Base-by-base conservation (phyloP, 2,888 invertebrate genomes). In the Meteorus colon region DNA sequence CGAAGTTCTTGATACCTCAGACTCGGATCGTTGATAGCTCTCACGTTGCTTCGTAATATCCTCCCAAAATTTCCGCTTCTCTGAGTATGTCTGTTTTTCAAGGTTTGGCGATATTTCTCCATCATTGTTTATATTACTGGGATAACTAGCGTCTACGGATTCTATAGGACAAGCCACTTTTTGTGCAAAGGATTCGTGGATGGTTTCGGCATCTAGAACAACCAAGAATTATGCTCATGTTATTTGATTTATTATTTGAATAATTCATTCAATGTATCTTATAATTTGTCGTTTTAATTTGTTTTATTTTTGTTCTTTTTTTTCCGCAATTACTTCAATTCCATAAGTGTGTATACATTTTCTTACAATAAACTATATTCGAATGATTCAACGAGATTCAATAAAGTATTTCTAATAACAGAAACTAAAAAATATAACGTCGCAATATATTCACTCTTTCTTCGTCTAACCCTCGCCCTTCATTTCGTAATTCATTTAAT, bases 191-290 rank as follows among this genome's bases (percentile, higher is more conserved):
- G 84, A 86, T 84, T 88, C 88, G 83, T 86, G 86, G 84, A 86
- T 86, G 84, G 82, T 86, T 82, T 85, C 88, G 84, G 86, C 88
- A 89, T 89, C 89, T 89, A 89, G 86, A 89, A 89, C 89, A 89
- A 87, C 86, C 85, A 87, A 87, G 84, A 84, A 84, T 80, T 77
- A 82, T 34, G 34, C 72, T 76, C 72, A 68, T 66, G 19, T 77
- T 76, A 74, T 37, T 74, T 73, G 70, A 78, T 67, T 69, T 55
- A 51, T 69, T 55, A 59, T 37, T 59, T 34, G 8, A 37, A 65
- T 34, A 29, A 62, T 4, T 27, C 14, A 62, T 62, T 62, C 14
- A 29, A 16, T 55, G 10, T 48, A 16, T 48, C 48, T 48, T 60
- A 60, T 63, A 63, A 31, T 63, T 41, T 63, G n/a, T 63, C 27